A percentile compares a stretch with the other conserved stretches of the same genome.
Evolutionary conservation across 1,140 invertebrate species (phyloP).

Genomic region (Rhynchophorus ferrugineus): DNA sequence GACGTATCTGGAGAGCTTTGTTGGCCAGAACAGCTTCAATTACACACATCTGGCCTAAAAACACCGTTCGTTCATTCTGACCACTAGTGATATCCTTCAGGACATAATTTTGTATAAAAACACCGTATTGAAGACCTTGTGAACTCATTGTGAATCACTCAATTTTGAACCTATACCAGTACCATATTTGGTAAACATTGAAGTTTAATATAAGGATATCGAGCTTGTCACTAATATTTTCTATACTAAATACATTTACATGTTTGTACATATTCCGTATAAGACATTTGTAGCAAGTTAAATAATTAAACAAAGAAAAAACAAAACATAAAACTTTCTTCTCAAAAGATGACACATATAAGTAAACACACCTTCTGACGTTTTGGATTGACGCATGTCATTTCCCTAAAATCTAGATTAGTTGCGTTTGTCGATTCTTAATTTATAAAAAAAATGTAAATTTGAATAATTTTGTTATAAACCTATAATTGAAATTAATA

Average conservation of each 20-base stretch:
- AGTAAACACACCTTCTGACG: constrained; percentile 11
- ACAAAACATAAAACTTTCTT: constrained; percentile 16
- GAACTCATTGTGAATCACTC: constrained; percentile 27
- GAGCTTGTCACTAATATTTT: constrained; percentile 1
- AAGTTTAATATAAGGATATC: background rate
- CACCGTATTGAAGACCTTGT: constrained; percentile 29
- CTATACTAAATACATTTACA: constrained; percentile 3
- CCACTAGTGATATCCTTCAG: constrained; percentile 19
- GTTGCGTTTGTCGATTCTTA: too few species aligned
- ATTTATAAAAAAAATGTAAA: too few species aligned
- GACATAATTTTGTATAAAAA: constrained; percentile 30
- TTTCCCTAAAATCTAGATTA: too few species aligned
- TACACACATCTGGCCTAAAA: constrained; percentile 35
- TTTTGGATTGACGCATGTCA: background rate
- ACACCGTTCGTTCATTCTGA: constrained; percentile 26
- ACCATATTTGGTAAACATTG: constrained; percentile 16
- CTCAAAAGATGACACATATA: constrained; percentile 14
- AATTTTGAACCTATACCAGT: constrained; percentile 4
- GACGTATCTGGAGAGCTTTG: constrained; percentile 24
- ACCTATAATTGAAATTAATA: too few species aligned
- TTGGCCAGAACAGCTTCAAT: constrained; percentile 28
- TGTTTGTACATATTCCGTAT: background rate
- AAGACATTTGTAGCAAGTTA: constrained; percentile 1
- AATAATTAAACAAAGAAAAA: constrained; percentile 2
- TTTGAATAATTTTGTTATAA: too few species aligned